These are phyloP conservation scores for Aphidius colemani DNA, from an alignment of 2,888 invertebrate genomes.

Conservation along the genomic window DNA sequence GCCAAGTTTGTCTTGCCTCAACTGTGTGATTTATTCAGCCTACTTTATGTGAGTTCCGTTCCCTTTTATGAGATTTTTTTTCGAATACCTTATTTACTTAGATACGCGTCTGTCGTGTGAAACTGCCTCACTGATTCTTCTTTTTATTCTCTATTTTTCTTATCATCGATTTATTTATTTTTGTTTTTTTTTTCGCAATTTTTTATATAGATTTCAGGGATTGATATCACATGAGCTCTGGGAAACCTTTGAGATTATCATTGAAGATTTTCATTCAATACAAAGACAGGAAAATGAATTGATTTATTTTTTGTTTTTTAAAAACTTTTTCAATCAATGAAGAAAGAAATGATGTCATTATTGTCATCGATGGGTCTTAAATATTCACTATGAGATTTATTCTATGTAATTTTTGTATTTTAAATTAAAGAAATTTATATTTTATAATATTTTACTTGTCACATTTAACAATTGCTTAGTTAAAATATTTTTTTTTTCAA, in stretches of 20 bases:
- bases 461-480: too few relatives aligned
- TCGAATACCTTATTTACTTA: constrained; percentile 50
- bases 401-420: too few relatives aligned
- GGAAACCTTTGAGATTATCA: constrained; percentile 4
- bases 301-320: constrained; percentile 1
- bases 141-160: constrained; percentile 7
- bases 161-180: too few relatives aligned
- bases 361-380: too few relatives aligned
- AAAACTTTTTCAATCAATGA: too few relatives aligned
- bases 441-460: too few relatives aligned
- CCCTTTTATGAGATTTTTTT: constrained; percentile 49
- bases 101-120: constrained; percentile 17
- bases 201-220: neutral
- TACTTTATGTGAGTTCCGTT: constrained; percentile 48
- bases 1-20: constrained; percentile 49
- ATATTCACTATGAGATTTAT: too few relatives aligned
- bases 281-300: constrained; percentile 1
- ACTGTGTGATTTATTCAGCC: constrained; percentile 53
- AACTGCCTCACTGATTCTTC: neutral
- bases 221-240: neutral
- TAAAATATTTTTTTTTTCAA: too few relatives aligned
- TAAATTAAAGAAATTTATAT: too few relatives aligned
- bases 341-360: too few relatives aligned
- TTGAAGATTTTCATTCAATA: constrained; percentile 2
- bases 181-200: constrained; percentile 4